phyloP scores from a whole-genome alignment of 2,888 invertebrate genomes.

The Cactoblastis cactorum region DNA sequence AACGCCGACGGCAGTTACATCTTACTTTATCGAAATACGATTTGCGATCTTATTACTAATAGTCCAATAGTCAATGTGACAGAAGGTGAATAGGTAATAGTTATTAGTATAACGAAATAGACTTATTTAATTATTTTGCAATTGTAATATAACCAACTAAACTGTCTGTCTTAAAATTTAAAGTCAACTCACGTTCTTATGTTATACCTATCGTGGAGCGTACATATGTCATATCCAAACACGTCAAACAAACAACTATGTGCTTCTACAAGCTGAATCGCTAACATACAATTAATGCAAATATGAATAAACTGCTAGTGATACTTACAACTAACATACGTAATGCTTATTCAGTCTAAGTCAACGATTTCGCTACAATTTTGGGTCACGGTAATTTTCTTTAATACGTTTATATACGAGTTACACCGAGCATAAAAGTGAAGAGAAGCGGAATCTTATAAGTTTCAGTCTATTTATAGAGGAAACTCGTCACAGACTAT shows the following conservation, averaged over 20 bases:
- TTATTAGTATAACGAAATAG: too few species aligned
- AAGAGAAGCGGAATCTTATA: not conserved
- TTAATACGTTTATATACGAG: conserved; percentile 32
- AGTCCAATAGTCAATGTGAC: too few species aligned
- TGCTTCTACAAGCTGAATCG: conserved; percentile 52
- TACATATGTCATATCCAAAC: conserved; percentile 74
- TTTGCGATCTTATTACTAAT: not conserved
- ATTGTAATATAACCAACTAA: too few species aligned
- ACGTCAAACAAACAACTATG: conserved; percentile 41
- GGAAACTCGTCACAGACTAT: conserved; percentile 13
- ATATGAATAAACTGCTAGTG: conserved; percentile 42
- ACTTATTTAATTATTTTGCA: too few species aligned
- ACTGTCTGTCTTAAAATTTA: conserved; percentile 26
- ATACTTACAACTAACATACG: conserved; percentile 32
- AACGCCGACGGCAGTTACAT: not conserved
- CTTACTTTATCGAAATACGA: not conserved
- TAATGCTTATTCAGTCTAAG: conserved; percentile 41
- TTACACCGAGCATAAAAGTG: not conserved
- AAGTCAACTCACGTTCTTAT: conserved; percentile 43
- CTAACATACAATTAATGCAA: conserved; percentile 64
- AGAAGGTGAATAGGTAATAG: too few species aligned
- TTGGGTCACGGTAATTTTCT: conserved; percentile 48
- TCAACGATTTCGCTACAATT: conserved; percentile 40
- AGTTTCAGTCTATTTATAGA: conserved; percentile 11
- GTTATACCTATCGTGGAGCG: conserved; percentile 42